Evolutionary conservation across 2,113 vertebrate genomes (phyloP), one percentile per base, ranked within the genome.

Genomic region (Sinocyclocheilus maitianheensis): DNA sequence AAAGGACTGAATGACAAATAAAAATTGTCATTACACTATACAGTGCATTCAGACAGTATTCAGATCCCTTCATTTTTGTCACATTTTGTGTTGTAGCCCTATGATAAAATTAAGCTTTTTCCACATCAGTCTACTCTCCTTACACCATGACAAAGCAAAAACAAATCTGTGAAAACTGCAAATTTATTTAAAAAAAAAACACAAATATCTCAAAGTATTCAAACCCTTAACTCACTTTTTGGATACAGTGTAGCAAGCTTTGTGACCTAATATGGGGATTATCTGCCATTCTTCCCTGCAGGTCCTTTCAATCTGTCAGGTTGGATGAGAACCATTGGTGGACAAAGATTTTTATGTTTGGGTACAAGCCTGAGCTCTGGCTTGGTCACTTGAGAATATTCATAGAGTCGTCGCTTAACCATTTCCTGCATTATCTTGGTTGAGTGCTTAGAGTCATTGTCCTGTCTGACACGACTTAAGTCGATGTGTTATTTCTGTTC

Each of bases 21-120:
- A 14, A 14, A 81, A 67, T 11, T 65, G 60, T 22, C 4, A 81
- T 30, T 48, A 24, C 40, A 40, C 46, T 81, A 63, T 26, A 51
- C 22, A 65, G n/a, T 81, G 58, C 22, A 26, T 24, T 81, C 22
- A 24, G 34, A 77, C 13, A 77, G 75, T 63, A 81, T 81, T n/a
- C 34, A 43, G 58, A 80, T 7, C 13, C 37, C 4, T 11, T 53
- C 1, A 18, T 26, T 24, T 75, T 74, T 74, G 20, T 18, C 22
- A 16, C 24, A 51, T 16, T 77, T 51, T 34, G 43, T 43, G 26
- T 51, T 76, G n/a, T 10, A 48, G 46, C 43, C 13, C 46, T 76
- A 18, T 26, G 6, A 3, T n/a, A 14, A n/a, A 26, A 76, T 2
- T 0, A 14, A 76, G 16, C n/a, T 37, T 43, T 60, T 62, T 53